These are phyloP conservation scores for Gordius sp. DNA, from an alignment of 2,888 invertebrate species.

Conservation along the genomic window DNA sequence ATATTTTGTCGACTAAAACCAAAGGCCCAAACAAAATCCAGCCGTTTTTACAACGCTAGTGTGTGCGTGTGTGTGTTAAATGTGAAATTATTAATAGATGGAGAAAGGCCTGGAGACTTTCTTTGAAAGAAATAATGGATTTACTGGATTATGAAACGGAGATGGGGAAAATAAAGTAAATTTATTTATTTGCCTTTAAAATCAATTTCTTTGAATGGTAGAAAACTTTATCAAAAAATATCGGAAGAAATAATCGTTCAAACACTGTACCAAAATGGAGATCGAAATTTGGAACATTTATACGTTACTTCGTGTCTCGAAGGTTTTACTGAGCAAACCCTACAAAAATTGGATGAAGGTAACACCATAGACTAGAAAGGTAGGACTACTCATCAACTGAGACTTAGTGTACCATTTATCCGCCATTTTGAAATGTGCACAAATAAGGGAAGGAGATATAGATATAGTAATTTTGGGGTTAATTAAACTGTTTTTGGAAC, in stretches of 20 bases:
- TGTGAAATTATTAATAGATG: no score
- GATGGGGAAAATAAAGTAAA: slow-evolving; percentile 17
- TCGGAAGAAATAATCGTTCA: slow-evolving; percentile 15
- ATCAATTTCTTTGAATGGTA: slow-evolving; percentile 22
- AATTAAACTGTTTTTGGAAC: no score
- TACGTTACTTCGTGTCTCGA: slow-evolving; percentile 13
- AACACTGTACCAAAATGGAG: slow-evolving; percentile 15
- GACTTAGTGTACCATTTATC: no score
- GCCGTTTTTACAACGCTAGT: no score
- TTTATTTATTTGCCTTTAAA: slow-evolving; percentile 4
- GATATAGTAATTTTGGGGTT: no score
- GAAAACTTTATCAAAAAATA: not conserved
- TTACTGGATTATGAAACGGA: slow-evolving; percentile 18
- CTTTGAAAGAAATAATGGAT: not conserved
- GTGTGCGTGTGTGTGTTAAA: no score
- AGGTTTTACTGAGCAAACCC: slow-evolving; percentile 10
- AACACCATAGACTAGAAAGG: no score
- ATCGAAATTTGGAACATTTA: slow-evolving; percentile 8
- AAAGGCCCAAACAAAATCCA: no score
- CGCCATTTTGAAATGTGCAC: no score
- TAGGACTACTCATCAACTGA: no score
- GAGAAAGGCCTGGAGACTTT: not conserved
- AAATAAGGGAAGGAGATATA: no score
- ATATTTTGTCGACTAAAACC: no score
- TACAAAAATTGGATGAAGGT: slow-evolving; percentile 17